These are phyloP conservation scores for Hyperopisus bebe DNA, from an alignment of 2,113 vertebrate species.

Conservation along the genomic window DNA sequence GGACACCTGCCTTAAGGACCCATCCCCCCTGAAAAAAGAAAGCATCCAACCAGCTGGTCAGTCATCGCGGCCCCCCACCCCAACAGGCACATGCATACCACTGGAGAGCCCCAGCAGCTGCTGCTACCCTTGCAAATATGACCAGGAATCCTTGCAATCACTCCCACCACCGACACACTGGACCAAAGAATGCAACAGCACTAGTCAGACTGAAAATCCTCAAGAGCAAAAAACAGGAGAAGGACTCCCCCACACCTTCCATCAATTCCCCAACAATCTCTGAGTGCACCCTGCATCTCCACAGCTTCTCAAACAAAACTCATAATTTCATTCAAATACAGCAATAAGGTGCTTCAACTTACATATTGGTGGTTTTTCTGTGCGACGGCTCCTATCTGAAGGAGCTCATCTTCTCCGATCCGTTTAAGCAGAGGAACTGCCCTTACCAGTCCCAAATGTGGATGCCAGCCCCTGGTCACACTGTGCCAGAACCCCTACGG, in stretches of 20 bases:
- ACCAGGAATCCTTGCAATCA: not conserved
- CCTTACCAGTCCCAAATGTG: not conserved
- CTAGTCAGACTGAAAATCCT: not conserved
- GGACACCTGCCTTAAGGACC: not conserved
- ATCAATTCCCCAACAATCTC: not conserved
- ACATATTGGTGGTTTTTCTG: conserved; percentile 7
- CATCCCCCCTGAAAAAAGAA: not conserved
- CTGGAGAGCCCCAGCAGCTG: not conserved
- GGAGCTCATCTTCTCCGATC: conserved; percentile 8
- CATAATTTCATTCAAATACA: not conserved
- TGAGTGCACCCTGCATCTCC: not conserved
- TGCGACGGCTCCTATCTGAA: conserved; percentile 1
- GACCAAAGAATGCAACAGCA: not conserved
- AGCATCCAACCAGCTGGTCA: not conserved
- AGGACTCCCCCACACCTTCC: not conserved
- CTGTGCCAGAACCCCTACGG: not conserved
- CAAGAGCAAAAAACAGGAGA: not conserved
- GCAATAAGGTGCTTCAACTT: not conserved
- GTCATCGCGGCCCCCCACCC: not conserved
- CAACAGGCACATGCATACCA: not conserved
- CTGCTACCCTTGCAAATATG: not conserved
- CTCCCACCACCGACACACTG: not conserved
- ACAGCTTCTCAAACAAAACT: not conserved
- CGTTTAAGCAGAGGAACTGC: conserved; percentile 1
- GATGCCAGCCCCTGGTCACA: not conserved